These are phyloP conservation scores for Etia nguti DNA, from an alignment of 2,113 vertebrate species.

Conservation along the genomic window DNA sequence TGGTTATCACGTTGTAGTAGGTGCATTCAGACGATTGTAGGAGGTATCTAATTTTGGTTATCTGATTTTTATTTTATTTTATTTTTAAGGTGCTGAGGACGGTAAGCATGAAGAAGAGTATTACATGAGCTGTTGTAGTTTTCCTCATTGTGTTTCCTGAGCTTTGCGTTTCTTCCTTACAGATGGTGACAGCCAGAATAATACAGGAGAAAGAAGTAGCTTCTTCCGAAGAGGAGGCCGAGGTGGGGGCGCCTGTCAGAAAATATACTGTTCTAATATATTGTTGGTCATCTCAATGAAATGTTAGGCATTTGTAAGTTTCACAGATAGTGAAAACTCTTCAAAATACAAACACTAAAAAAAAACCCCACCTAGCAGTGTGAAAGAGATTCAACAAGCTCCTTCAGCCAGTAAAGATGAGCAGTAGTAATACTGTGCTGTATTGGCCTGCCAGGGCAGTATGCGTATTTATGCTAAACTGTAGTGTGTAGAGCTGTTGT, in stretches of 20 bases:
- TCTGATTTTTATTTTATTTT: neutral
- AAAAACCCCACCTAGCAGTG: neutral
- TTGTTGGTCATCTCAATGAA: neutral
- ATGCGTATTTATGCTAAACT: neutral
- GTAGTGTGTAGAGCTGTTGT: neutral
- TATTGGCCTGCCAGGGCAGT: neutral
- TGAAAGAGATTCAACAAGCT: rapidly evolving
- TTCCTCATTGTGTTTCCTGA: neutral
- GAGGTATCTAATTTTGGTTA: neutral
- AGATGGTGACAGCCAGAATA: neutral
- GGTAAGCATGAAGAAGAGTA: rapidly evolving
- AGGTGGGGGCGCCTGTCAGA: slow-evolving; percentile 28
- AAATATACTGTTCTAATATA: too few species aligned
- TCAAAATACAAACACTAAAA: neutral
- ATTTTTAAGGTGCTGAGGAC: neutral
- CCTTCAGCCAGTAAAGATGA: rapidly evolving
- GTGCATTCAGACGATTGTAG: rapidly evolving
- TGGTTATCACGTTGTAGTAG: neutral
- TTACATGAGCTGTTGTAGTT: too few species aligned
- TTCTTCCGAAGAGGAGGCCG: slow-evolving; percentile 52
- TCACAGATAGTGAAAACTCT: neutral
- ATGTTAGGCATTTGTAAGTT: neutral
- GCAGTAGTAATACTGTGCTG: neutral
- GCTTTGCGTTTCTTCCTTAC: neutral
- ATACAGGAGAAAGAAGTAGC: neutral